Evolutionary conservation across 2,888 invertebrate species (phyloP).

Genomic region (Trachelus tabidus): DNA sequence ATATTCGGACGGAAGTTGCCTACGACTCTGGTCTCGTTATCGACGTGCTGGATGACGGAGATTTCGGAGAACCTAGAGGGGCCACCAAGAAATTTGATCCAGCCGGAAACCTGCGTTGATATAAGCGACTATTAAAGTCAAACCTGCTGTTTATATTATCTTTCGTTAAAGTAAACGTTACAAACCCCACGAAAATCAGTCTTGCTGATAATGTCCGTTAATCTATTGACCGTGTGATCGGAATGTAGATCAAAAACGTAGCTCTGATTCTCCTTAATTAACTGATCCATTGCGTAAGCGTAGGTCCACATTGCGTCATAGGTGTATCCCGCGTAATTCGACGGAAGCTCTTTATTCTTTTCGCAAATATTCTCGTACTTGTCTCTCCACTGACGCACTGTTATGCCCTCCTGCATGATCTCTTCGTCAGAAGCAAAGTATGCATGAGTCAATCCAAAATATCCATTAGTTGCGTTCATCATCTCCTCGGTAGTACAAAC

Average conservation of each 20-base stretch:
- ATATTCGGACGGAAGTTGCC: slow-evolving; percentile 72
- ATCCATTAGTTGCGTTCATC: slow-evolving; percentile 77
- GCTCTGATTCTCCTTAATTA: slow-evolving; percentile 73
- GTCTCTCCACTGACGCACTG: slow-evolving; percentile 74
- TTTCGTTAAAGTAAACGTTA: not conserved
- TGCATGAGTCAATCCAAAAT: slow-evolving; percentile 77
- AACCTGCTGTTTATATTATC: too few species aligned
- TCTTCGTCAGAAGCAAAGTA: slow-evolving; percentile 73
- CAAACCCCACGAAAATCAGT: slow-evolving; percentile 78
- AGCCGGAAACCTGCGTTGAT: slow-evolving; percentile 69
- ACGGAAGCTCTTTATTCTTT: slow-evolving; percentile 56
- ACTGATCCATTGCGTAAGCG: slow-evolving; percentile 76
- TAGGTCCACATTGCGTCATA: slow-evolving; percentile 88
- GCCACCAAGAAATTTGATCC: slow-evolving; percentile 76
- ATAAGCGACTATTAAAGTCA: slow-evolving; percentile 9
- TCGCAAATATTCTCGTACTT: slow-evolving; percentile 61
- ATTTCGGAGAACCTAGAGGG: slow-evolving; percentile 75
- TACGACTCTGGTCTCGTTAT: slow-evolving; percentile 67
- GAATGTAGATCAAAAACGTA: slow-evolving; percentile 70
- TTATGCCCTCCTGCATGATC: slow-evolving; percentile 74
- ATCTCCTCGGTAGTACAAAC: slow-evolving; percentile 75
- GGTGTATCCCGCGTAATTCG: slow-evolving; percentile 79
- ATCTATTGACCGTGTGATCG: slow-evolving; percentile 69
- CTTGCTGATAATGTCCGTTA: slow-evolving; percentile 73
- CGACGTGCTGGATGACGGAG: slow-evolving; percentile 72